A percentile compares a stretch with the other conserved stretches of the same genome.
These are phyloP conservation scores for Crypturellus tataupa DNA, from an alignment of 2,797 vertebrate genomes.

Conservation along the genomic window DNA sequence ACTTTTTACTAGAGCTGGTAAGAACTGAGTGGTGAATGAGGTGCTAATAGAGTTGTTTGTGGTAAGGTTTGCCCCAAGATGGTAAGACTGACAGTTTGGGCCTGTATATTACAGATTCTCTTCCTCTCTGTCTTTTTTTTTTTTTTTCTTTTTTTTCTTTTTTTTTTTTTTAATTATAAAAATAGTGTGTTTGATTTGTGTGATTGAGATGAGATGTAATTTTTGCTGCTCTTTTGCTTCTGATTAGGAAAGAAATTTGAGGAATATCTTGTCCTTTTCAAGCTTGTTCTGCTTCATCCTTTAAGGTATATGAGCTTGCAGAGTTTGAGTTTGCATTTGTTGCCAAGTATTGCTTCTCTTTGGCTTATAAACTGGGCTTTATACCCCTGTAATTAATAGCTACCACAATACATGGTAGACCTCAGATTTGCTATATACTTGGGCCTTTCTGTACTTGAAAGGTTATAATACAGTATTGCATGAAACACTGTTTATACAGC, in stretches of 20 bases:
- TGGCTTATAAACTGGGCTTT: neutral
- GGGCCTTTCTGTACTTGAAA: rapidly evolving
- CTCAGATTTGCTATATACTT: neutral
- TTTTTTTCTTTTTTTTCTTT: too few species aligned
- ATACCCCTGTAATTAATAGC: neutral
- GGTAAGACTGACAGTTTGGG: neutral
- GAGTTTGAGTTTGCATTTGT: rapidly evolving
- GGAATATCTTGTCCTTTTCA: neutral
- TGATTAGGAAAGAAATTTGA: neutral
- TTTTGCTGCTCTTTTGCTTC: neutral
- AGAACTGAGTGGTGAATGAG: neutral
- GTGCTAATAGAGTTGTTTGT: rapidly evolving
- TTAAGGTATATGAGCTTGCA: rapidly evolving
- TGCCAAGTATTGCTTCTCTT: neutral
- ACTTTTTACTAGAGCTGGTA: neutral
- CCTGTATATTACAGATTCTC: too few species aligned
- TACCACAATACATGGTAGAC: neutral
- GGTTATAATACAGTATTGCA: neutral
- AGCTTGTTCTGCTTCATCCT: neutral
- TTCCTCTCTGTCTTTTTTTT: too few species aligned
- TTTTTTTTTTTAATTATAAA: neutral
- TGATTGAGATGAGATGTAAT: neutral
- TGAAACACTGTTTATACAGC: neutral
- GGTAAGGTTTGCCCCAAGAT: neutral
- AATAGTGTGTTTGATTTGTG: neutral